Percentiles rank a stretch among this genome's conserved stretches.
phyloP scores from a whole-genome alignment of 2,113 vertebrate genomes.

The Osmerus eperlanus region DNA sequence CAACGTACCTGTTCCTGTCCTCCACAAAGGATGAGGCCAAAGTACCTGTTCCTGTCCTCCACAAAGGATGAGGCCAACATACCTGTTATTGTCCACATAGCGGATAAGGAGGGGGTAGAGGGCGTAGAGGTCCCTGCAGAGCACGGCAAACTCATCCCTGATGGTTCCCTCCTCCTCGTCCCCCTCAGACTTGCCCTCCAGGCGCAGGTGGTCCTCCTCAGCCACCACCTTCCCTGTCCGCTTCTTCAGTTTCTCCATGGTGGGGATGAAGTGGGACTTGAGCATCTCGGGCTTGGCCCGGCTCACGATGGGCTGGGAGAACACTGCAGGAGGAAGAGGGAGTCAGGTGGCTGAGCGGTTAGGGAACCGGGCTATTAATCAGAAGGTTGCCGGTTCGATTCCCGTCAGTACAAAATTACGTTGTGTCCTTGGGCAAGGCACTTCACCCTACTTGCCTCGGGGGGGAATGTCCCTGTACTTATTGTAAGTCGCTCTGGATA shows the following conservation, averaged over 20 bases:
- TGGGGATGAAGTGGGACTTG: constrained; percentile 91
- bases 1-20: no score
- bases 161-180: constrained; percentile 86
- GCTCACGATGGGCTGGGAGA: constrained; percentile 94
- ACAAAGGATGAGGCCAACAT: not conserved
- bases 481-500: no score
- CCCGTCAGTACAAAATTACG: no score
- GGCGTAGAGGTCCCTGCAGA: constrained; percentile 91
- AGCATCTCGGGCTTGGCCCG: constrained; percentile 87
- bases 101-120: constrained; percentile 93
- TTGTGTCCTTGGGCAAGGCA: no score
- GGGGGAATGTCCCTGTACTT: no score
- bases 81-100: constrained; percentile 97
- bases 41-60: no score
- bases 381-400: no score
- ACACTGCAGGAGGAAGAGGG: constrained; percentile 69
- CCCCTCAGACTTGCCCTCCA: constrained; percentile 84
- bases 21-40: no score
- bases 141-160: constrained; percentile 90
- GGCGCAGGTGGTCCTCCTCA: constrained; percentile 87
- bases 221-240: constrained; percentile 89
- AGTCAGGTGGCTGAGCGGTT: no score
- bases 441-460: no score
- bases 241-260: constrained; percentile 90
- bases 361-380: no score